Evolutionary conservation across 2,888 invertebrate genomes (phyloP), one percentile per base, ranked within the genome.

Genomic region (Villa cingulata): DNA sequence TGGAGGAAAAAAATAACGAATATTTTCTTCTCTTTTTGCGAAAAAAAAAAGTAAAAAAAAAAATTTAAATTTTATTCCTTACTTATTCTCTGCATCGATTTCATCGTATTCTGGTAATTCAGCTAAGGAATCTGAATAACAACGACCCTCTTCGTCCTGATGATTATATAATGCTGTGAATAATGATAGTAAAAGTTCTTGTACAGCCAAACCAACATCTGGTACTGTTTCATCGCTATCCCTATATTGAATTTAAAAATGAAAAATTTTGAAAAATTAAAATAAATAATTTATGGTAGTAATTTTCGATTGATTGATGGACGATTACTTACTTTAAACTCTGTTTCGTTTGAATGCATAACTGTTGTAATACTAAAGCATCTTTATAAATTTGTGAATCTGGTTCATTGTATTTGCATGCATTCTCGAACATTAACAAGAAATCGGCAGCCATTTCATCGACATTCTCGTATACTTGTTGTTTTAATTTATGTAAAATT

Each of bases 331-430:
- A 80, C 68, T 84, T 81, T 46, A 97, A 69, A 64, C 89, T 81
- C 57, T 89, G 77, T 62, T 95, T 95, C 51, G 91, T 89, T 74
- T 96, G 88, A 53, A 96, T 72, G 49, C 92, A 88, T 43, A 96
- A 77, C 54, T 91, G 76, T 70, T 97, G 96, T 58, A 98, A 69
- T 20, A 90, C 83, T 56, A 97, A 72, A 0, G 96, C 94, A 68
- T 97, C 96, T 72, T 95, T 95, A 65, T 95, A 96, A 54, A 96
- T 91, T 68, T 91, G 89, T 0, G 95, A 95, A 62, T 95, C 95
- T 0, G 96, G 95, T 62, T 96, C 96, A 65, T 96, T 96, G 63
- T 91, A 96, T 63, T 90, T 92, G 73, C 92, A 95, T 1, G 96
- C 95, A 65, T 96, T 96, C 59, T 91, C 91, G 58, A 94, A 86